Base-by-base conservation (phyloP, 2,888 invertebrate species). In the Epicampocera succincta region DNA sequence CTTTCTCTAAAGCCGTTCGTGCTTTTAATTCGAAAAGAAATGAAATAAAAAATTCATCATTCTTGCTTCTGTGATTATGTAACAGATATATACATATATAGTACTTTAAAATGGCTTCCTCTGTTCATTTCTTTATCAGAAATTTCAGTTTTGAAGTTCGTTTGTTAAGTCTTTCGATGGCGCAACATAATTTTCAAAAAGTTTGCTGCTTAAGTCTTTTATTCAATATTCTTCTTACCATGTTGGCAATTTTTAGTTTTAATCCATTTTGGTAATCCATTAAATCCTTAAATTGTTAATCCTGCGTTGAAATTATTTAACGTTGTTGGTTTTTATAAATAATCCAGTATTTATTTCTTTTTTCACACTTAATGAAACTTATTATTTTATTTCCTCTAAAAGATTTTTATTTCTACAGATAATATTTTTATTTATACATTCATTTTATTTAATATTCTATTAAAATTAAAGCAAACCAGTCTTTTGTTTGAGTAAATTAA, bases 221-320 rank as follows among this genome's bases (percentile, higher is more conserved):
- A 46, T n/a, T n/a, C n/a, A 11, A 56, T 17, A 4, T 4, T 33
- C 44, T 9, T 6, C 81, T 81, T 77, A 81, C 81, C 81, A 81
- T 81, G 44, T 42, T 76, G 44, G 11, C 33, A 19, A 2, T 25
- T 25, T 8, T 48, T 40, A 25, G 11, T 60, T 46, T 73, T 69
- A 74, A 81, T 81, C 81, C 81, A 58, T 40, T 52, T 25, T 63
- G 48, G 65, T 82, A 74, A 78, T 82, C 82, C 82, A 71, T 74
- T 69, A 69, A 78, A 82, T 82, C 78, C 78, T 50, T 56, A 25
- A 58, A 33, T 13, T 58, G 17, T 66, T 40, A 52, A 15, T 69
- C 13, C 42, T 25, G 6, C 1, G 11, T 17, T 19, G n/a, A 13
- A 42, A 13, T 17, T 13, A 60, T 72, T 72, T 44, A 17, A 9